phyloP scores from a whole-genome alignment of 2,797 vertebrate species.

The Semaprochilodus insignis region DNA sequence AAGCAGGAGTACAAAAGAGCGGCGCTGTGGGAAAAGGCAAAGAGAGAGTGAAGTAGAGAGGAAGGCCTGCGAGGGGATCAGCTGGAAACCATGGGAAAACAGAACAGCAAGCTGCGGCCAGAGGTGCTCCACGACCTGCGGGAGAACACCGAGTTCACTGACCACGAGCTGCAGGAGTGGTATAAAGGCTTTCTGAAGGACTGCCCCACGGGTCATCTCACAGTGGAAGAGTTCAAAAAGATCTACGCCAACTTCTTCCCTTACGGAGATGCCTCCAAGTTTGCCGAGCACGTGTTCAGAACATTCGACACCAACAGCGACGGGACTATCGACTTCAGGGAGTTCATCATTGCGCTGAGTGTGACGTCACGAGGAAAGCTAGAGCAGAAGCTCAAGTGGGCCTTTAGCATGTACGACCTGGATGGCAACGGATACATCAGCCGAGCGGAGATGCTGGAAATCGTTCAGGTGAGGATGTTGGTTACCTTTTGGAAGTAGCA shows the following conservation, averaged over 20 bases:
- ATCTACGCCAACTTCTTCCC: conserved; percentile 91
- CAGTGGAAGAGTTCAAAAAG: conserved; percentile 89
- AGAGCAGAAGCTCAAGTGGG: conserved; percentile 90
- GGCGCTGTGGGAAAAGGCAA: neutral
- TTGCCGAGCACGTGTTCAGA: conserved; percentile 88
- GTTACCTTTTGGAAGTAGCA: neutral
- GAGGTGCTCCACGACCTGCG: conserved; percentile 88
- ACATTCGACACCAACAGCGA: conserved; percentile 88
- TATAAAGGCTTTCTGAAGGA: conserved; percentile 91
- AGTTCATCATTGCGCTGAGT: conserved; percentile 88
- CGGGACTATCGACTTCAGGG: conserved; percentile 88
- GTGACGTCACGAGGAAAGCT: conserved; percentile 87
- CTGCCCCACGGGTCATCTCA: conserved; percentile 87
- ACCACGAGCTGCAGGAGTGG: conserved; percentile 89
- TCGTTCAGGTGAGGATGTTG: conserved; percentile 82
- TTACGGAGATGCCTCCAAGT: conserved; percentile 86
- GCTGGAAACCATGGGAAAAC: conserved; percentile 82
- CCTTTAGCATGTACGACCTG: conserved; percentile 89
- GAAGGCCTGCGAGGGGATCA: conserved; percentile 1
- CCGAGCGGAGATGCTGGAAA: conserved; percentile 88
- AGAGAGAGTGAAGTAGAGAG: neutral
- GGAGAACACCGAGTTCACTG: conserved; percentile 88
- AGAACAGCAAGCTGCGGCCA: conserved; percentile 88
- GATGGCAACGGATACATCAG: conserved; percentile 91
- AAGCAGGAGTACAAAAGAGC: neutral